Conservation (phyloP, 2,888 invertebrate species). For the Halictus quadricinctus region DNA sequence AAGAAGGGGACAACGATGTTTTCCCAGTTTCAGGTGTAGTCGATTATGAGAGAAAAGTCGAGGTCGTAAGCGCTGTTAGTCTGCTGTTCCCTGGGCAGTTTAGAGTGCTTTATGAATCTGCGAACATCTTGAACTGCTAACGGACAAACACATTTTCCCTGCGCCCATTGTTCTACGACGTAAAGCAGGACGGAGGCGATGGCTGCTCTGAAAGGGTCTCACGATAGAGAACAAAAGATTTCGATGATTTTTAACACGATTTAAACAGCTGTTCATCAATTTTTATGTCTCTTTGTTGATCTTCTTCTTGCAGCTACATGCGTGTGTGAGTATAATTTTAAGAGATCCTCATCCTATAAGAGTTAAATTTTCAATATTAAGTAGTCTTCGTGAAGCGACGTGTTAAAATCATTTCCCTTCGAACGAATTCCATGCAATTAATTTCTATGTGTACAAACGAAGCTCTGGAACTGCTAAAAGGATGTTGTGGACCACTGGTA, state of each 20-base stretch:
- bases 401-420: no score
- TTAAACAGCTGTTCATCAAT: not conserved
- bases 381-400: no score
- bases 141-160: not conserved
- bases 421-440: no score
- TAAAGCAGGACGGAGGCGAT: not conserved
- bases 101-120: slow-evolving; percentile 5
- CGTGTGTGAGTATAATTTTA: no score
- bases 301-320: no score
- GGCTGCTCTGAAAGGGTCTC: no score
- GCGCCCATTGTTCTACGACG: not conserved
- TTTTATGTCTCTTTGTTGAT: not conserved
- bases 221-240: not conserved
- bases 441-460: no score
- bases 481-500: not conserved
- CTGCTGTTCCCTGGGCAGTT: slow-evolving; percentile 1
- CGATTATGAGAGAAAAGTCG: slow-evolving; percentile 54
- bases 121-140: not conserved
- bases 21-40: slow-evolving; percentile 52
- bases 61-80: slow-evolving; percentile 21
- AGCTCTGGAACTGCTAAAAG: not conserved
- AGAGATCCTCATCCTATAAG: no score
- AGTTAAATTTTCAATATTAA: no score
- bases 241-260: not conserved
- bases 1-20: slow-evolving; percentile 41